These are phyloP conservation scores for Pseudomyrmex sp. DNA, from an alignment of 1,140 invertebrate genomes.

Conservation along the genomic window DNA sequence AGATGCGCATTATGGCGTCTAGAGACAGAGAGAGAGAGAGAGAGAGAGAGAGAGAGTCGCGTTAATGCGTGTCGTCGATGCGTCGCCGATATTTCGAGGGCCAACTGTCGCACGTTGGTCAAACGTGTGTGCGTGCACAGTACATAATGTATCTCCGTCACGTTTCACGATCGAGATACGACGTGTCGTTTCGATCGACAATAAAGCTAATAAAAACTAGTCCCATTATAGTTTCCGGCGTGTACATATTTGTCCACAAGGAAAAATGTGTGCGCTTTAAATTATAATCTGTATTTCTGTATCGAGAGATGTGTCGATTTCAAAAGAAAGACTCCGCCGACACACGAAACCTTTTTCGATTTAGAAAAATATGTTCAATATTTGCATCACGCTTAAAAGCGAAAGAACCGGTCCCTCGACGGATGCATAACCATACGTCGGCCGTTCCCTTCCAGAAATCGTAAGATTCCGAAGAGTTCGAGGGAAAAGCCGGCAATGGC, in stretches of 20 bases:
- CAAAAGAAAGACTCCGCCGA: not conserved
- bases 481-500: conserved; percentile 66
- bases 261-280: not conserved
- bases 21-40: conserved; percentile 14
- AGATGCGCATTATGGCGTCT: conserved; percentile 66
- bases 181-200: conserved; percentile 23
- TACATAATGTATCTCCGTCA: conserved; percentile 20
- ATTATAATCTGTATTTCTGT: not conserved
- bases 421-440: conserved; percentile 39
- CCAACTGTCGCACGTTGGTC: conserved; percentile 76
- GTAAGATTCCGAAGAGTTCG: conserved; percentile 66
- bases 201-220: conserved; percentile 48
- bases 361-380: conserved; percentile 31
- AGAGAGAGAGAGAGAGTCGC: conserved; percentile 59
- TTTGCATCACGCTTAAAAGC: conserved; percentile 20
- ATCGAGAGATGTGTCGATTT: conserved; percentile 11
- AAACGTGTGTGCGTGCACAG: conserved; percentile 39
- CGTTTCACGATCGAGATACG: conserved; percentile 13
- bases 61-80: conserved; percentile 81
- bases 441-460: conserved; percentile 63
- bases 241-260: too few relatives aligned
- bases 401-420: conserved; percentile 37
- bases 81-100: conserved; percentile 68
- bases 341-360: not conserved
- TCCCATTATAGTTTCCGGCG: not conserved